Evolutionary conservation across 2,797 vertebrate species (phyloP).

Genomic region (Mergus octosetaceus): DNA sequence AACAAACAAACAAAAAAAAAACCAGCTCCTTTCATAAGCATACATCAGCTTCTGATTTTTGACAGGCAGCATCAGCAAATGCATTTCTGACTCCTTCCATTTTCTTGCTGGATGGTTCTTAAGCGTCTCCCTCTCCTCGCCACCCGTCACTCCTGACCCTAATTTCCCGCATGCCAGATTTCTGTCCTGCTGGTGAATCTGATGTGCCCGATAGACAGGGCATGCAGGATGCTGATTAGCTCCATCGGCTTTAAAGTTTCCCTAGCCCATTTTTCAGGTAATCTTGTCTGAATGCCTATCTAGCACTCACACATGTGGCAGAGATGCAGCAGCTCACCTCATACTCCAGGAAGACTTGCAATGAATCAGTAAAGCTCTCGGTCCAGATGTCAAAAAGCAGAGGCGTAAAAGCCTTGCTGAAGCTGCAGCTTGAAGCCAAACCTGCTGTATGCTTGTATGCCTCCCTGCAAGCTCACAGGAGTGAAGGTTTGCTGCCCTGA

Average conservation of each 20-base stretch:
- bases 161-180: background rate
- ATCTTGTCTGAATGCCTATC: background rate
- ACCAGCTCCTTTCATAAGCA: background rate
- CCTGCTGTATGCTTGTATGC: background rate
- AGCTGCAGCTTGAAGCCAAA: background rate
- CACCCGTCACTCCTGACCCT: background rate
- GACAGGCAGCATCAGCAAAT: conserved; percentile 35
- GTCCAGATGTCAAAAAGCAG: background rate
- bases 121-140: background rate
- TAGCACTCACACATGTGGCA: background rate
- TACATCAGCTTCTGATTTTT: conserved; percentile 9
- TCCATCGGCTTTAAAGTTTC: background rate
- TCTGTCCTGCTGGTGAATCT: conserved; percentile 17
- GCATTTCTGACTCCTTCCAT: background rate
- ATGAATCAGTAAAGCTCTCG: conserved; percentile 25
- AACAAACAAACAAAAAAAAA: conserved; percentile 29
- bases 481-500: background rate
- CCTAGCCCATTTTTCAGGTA: conserved; percentile 24
- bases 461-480: accelerated
- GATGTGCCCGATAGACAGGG: conserved; percentile 7
- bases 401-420: background rate
- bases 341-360: background rate
- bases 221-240: conserved; percentile 24
- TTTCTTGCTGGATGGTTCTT: conserved; percentile 21
- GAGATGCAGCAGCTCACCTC: background rate